Percentiles rank a stretch among this genome's conserved stretches.
Conservation (phyloP, 1,140 invertebrate genomes). For the Eulimnadia texana region DNA sequence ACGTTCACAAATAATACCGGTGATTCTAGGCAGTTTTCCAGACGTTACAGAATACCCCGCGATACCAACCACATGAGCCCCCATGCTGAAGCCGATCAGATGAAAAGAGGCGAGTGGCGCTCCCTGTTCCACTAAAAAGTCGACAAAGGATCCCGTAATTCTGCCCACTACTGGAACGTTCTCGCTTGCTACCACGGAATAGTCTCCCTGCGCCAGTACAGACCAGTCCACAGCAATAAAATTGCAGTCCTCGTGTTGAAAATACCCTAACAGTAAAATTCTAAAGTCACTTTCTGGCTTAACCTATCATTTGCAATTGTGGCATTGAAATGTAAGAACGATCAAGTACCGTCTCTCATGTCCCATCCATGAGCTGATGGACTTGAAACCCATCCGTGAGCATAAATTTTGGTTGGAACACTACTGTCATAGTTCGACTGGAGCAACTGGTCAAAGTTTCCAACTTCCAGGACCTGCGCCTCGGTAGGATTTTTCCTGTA, state of each 20-base stretch:
- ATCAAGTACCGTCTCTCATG: background rate
- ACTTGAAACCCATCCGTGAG: background rate
- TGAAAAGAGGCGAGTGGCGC: slow-evolving; percentile 16
- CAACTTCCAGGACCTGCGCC: background rate
- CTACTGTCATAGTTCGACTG: background rate
- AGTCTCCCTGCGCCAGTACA: slow-evolving; percentile 18
- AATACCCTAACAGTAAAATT: slow-evolving; percentile 30
- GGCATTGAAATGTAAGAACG: too few relatives aligned
- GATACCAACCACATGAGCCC: slow-evolving; percentile 18
- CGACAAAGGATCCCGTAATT: slow-evolving; percentile 29
- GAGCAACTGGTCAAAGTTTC: background rate
- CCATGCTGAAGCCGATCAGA: slow-evolving; percentile 22
- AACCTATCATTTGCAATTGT: too few relatives aligned
- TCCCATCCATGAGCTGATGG: background rate
- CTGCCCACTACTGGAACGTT: slow-evolving; percentile 40
- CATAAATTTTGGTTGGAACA: background rate
- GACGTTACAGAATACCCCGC: background rate
- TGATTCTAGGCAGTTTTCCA: slow-evolving; percentile 3
- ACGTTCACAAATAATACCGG: slow-evolving; percentile 3
- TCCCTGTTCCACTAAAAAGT: slow-evolving; percentile 17
- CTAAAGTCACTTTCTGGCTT: too few relatives aligned
- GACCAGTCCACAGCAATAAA: slow-evolving; percentile 42
- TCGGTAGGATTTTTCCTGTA: background rate
- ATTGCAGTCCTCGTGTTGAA: slow-evolving; percentile 33
- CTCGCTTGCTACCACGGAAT: slow-evolving; percentile 31